Evolutionary conservation across 2,113 vertebrate species (phyloP).

Genomic region (Petaurus breviceps): DNA sequence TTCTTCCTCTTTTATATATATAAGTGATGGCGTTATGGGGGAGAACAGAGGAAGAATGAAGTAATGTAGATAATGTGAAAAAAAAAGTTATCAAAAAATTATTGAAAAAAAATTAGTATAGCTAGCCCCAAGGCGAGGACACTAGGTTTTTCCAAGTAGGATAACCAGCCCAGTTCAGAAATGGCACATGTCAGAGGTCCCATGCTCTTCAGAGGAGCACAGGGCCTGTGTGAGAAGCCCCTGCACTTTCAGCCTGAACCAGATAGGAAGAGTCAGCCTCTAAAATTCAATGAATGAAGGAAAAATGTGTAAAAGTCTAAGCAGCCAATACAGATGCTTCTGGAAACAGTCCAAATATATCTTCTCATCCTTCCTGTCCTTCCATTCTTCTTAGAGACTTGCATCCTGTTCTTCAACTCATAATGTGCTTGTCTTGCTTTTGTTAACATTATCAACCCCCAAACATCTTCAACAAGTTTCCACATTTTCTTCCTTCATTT

Average conservation of each 20-base stretch:
- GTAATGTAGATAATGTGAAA: not conserved
- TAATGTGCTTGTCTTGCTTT: not conserved
- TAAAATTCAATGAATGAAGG: not conserved
- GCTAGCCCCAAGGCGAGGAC: not conserved
- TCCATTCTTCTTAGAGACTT: not conserved
- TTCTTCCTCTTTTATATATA: not conserved
- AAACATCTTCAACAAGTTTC: not conserved
- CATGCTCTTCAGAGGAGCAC: not conserved
- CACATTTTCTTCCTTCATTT: not conserved
- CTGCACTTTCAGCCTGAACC: not conserved
- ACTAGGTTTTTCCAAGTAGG: not conserved
- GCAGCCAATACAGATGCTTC: not conserved
- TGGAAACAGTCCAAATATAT: not conserved
- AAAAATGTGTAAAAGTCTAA: not conserved
- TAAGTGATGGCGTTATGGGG: constrained; percentile 1
- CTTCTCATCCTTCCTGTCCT: not conserved
- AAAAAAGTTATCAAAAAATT: not conserved
- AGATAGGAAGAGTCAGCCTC: not conserved
- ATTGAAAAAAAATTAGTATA: not conserved
- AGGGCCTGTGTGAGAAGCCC: not conserved
- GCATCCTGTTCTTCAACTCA: not conserved
- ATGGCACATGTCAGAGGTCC: not conserved
- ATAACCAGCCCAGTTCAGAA: not conserved
- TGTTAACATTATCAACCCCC: not conserved
- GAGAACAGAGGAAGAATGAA: not conserved